Evolutionary conservation across 2,113 vertebrate species (phyloP), one percentile per base, ranked within the genome.

Genomic region (Microtus pennsylvanicus): DNA sequence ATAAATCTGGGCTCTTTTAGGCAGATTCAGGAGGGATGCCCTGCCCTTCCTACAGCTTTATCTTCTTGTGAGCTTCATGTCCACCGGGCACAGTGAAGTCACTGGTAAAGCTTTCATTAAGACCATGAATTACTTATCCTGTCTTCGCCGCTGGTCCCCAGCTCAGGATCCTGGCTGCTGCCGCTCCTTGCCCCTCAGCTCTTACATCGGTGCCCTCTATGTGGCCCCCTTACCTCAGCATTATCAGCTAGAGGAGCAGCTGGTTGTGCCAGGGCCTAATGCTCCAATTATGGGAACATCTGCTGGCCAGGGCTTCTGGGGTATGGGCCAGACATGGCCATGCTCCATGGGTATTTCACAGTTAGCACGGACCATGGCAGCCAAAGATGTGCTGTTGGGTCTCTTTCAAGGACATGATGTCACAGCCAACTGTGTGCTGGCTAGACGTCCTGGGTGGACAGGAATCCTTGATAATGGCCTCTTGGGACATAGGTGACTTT

Each of bases 271-370:
- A 63, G 76, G 58, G 85, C 70, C 87, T 72, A 24, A 81, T 55
- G 90, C 80, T 88, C 70, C n/a, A 33, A 74, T 92, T 86, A 93
- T 35, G 21, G 95, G 80, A 97, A 63, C 92, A 86, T 88, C 96
- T 97, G 95, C 55, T 81, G 90, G 42, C 58, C 14, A 21, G 89
- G 78, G 78, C 55, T 87, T 76, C 86, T 12, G 21, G 80, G 93
- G 87, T 11, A 0, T 9, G 75, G 70, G 70, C 87, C 87, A 86
- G 67, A 42, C 47, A 13, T 2, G 0, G 90, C 65, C 67, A 2
- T 0, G 0, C n/a, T 94, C 65, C 35, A 35, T 0, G 1, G 92
- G 69, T 2, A 0, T 61, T 63, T 42, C 47, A 47, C 0, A 3
- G 89, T 83, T 72, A 63, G 3, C 61, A 24, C 0, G 0, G 89